These are phyloP conservation scores for Chromis chromis DNA, from an alignment of 2,797 vertebrate genomes.

Conservation along the genomic window DNA sequence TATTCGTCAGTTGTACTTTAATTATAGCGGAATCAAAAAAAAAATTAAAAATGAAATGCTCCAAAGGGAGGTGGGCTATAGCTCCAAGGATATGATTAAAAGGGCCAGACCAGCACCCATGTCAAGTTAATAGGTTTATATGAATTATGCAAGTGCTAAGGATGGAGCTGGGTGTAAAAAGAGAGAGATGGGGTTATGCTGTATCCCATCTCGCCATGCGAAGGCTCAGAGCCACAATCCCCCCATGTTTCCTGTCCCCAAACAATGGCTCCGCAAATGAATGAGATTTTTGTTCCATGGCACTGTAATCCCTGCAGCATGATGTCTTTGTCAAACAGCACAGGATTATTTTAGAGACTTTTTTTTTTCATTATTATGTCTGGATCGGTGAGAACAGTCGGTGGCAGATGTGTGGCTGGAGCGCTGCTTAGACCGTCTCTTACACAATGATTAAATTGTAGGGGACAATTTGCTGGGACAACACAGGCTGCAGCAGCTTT, in stretches of 20 bases:
- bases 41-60: conserved; percentile 32
- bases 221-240: conserved; percentile 50
- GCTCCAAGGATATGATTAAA: conserved; percentile 62
- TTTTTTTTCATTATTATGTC: conserved; percentile 45
- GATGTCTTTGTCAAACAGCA: conserved; percentile 68
- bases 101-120: conserved; percentile 46
- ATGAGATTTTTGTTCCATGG: conserved; percentile 56
- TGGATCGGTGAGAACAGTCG: conserved; percentile 34
- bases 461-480: conserved; percentile 3
- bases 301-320: conserved; percentile 63
- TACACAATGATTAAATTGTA: conserved; percentile 23
- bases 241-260: conserved; percentile 42
- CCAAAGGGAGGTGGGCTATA: conserved; percentile 53
- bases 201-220: conserved; percentile 36
- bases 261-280: conserved; percentile 62
- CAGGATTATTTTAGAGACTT: conserved; percentile 58
- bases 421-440: conserved; percentile 12
- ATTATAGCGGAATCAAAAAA: conserved; percentile 50
- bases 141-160: conserved; percentile 69
- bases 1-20: conserved; percentile 42
- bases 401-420: conserved; percentile 24
- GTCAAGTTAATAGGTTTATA: conserved; percentile 71
- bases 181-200: conserved; percentile 30
- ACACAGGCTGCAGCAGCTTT: conserved; percentile 1
- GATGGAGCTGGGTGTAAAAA: conserved; percentile 43